Evolutionary conservation across 1,140 invertebrate genomes (phyloP).

Genomic region (Notospermus geniculatus): DNA sequence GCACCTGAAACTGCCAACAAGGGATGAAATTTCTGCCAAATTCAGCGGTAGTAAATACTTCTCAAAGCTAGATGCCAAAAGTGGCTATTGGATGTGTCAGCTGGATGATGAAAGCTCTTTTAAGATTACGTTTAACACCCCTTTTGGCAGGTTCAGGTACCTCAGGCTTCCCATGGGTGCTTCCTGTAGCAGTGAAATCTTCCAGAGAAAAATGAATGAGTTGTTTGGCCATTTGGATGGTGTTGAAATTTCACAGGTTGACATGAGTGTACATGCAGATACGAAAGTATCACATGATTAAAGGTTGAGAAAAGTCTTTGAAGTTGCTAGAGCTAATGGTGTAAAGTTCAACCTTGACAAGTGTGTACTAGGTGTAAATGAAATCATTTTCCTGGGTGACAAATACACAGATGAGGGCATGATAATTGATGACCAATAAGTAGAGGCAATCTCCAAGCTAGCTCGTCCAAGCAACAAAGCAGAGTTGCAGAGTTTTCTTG

Average conservation of each 20-base stretch:
- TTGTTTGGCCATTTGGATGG: neutral
- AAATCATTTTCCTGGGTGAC: slow-evolving; percentile 3
- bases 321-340: neutral
- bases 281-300: slow-evolving; percentile 5
- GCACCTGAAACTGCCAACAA: slow-evolving; percentile 23
- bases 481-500: slow-evolving; percentile 5
- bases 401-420: slow-evolving; percentile 13
- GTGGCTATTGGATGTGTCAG: slow-evolving; percentile 1
- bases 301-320: slow-evolving; percentile 1
- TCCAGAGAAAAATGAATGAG: slow-evolving; percentile 9
- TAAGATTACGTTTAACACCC: slow-evolving; percentile 4
- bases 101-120: neutral
- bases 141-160: neutral
- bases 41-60: slow-evolving; percentile 8
- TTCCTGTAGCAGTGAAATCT: slow-evolving; percentile 1
- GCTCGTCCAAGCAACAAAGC: slow-evolving; percentile 1
- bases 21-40: slow-evolving; percentile 19
- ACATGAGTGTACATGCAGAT: neutral
- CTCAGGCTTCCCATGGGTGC: slow-evolving; percentile 1
- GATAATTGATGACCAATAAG: neutral
- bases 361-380: slow-evolving; percentile 4
- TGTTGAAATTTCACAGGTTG: slow-evolving; percentile 6
- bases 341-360: slow-evolving; percentile 9
- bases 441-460: neutral
- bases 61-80: slow-evolving; percentile 3